Conservation (phyloP, 2,797 vertebrate genomes). For the Gymnocypris eckloni region DNA sequence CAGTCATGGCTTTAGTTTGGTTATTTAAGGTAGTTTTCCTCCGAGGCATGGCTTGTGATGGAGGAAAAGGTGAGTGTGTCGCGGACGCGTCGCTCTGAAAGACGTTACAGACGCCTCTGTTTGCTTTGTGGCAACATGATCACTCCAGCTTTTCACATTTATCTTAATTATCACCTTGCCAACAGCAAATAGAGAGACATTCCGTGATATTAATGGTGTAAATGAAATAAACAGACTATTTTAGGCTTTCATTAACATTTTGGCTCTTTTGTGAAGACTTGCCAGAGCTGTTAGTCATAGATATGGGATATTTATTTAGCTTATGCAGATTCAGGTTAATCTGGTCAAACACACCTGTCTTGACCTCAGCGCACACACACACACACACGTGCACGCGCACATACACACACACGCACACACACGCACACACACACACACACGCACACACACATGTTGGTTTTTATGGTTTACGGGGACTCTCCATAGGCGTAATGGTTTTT, state of each 20-base stretch:
- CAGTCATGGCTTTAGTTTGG: constrained; percentile 50
- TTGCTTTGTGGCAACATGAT: neutral
- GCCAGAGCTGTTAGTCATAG: neutral
- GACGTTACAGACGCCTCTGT: constrained; percentile 18
- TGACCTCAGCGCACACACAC: neutral
- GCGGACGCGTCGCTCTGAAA: constrained; percentile 53
- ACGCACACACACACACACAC: too few relatives aligned
- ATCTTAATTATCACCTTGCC: constrained; percentile 9
- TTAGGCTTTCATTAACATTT: neutral
- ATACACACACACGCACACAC: too few relatives aligned
- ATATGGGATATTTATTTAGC: neutral
- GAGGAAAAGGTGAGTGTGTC: constrained; percentile 55
- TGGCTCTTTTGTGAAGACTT: neutral
- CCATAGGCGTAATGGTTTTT: too few relatives aligned
- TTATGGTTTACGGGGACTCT: too few relatives aligned
- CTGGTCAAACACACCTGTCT: constrained; percentile 53
- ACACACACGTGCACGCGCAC: too few relatives aligned
- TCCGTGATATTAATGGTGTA: neutral
- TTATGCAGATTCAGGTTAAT: neutral
- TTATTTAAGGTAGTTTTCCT: constrained; percentile 64
- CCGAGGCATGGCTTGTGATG: constrained; percentile 54
- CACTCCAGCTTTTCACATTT: constrained; percentile 8
- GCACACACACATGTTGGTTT: too few relatives aligned
- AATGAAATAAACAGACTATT: constrained; percentile 19
- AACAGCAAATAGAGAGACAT: neutral